Evolutionary conservation across 2,888 invertebrate species (phyloP).

Genomic region (Aphidius colemani): DNA sequence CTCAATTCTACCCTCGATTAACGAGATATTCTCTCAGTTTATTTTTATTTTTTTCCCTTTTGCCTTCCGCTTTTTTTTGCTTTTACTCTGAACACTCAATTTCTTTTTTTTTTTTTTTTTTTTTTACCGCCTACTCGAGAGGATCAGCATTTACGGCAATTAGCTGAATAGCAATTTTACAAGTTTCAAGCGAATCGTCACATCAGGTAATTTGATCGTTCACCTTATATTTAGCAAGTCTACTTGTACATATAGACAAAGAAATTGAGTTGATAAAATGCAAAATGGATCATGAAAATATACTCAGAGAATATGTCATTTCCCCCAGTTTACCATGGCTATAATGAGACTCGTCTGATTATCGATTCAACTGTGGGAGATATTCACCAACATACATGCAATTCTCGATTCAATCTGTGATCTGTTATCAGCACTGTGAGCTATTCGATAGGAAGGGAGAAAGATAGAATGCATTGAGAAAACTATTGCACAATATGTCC

Average conservation of each 20-base stretch:
- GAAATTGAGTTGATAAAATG: too few species aligned
- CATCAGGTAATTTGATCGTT: too few species aligned
- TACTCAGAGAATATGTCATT: not conserved
- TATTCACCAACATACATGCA: not conserved
- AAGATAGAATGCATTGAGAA: not conserved
- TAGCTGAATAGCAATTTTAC: constrained; percentile 18
- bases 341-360: not conserved
- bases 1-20: constrained; percentile 19
- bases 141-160: constrained; percentile 25
- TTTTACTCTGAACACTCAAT: constrained; percentile 1
- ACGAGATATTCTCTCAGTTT: constrained; percentile 15
- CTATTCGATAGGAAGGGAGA: too few species aligned
- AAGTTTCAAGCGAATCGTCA: not conserved
- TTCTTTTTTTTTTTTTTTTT: not conserved
- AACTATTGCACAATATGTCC: constrained; percentile 20
- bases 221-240: too few species aligned
- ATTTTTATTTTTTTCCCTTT: constrained; percentile 7
- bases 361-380: not conserved
- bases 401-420: constrained; percentile 16
- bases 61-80: constrained; percentile 13
- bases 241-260: not conserved
- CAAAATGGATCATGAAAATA: too few species aligned
- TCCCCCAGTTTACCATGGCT: not conserved
- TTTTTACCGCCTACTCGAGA: constrained; percentile 3
- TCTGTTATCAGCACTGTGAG: constrained; percentile 5